A percentile compares a stretch with the other conserved stretches of the same genome.
Evolutionary conservation across 2,113 vertebrate species (phyloP).

Genomic region (Todiramphus chloris): DNA sequence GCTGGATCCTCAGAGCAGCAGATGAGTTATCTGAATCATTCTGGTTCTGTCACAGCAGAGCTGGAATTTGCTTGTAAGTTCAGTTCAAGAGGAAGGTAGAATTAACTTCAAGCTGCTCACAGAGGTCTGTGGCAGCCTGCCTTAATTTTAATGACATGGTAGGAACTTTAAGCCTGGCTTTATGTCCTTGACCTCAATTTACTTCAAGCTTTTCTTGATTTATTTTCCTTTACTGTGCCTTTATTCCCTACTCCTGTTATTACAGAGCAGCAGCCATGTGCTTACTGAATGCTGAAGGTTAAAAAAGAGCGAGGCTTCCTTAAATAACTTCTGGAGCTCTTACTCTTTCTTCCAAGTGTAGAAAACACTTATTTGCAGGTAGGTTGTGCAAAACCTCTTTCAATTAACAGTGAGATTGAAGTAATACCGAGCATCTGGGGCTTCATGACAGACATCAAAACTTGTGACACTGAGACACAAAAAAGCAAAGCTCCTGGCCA

Average conservation of each 20-base stretch:
- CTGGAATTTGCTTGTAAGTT: not conserved
- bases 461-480: not conserved
- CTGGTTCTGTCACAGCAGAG: not conserved
- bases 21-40: not conserved
- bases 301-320: not conserved
- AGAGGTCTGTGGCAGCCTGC: not conserved
- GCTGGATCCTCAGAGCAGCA: not conserved
- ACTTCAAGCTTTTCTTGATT: not conserved
- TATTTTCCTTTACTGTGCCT: not conserved
- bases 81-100: not conserved
- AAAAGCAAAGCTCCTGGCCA: not conserved
- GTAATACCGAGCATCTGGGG: not conserved
- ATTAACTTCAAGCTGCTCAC: not conserved
- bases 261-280: not conserved
- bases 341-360: not conserved
- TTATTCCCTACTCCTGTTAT: not conserved
- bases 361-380: not conserved
- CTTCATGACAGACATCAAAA: not conserved
- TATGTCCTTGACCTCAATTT: not conserved
- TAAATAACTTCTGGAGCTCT: not conserved
- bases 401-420: not conserved
- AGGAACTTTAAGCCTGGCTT: not conserved
- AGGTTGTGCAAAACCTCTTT: not conserved
- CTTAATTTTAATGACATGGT: not conserved
- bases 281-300: not conserved